Evolutionary conservation across 2,113 vertebrate species (phyloP).

Genomic region (Elephantulus edwardii): DNA sequence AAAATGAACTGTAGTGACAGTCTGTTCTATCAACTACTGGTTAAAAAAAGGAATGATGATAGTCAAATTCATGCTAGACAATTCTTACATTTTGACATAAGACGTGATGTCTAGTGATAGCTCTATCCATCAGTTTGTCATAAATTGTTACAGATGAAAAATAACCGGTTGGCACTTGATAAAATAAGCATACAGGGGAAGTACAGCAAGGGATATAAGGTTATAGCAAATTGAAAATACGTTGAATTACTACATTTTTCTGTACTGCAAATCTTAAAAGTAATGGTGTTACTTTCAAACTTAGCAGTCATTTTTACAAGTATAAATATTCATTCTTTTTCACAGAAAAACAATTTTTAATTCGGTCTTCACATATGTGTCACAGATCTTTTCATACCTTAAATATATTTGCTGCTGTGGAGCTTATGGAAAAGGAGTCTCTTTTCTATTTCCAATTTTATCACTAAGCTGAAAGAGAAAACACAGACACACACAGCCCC

Average conservation of each 20-base stretch:
- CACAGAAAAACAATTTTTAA: not conserved
- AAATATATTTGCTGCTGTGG: not conserved
- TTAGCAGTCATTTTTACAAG: not conserved
- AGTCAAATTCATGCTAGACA: not conserved
- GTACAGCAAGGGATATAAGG: not conserved
- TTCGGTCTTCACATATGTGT: not conserved
- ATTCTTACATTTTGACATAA: not conserved
- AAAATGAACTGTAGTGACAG: not conserved
- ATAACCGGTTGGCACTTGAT: not conserved
- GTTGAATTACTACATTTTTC: not conserved
- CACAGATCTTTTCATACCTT: not conserved
- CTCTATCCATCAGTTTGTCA: not conserved
- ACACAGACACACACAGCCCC: not conserved
- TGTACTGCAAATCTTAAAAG: not conserved
- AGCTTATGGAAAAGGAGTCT: not conserved
- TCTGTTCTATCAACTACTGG: not conserved
- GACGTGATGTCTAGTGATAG: not conserved
- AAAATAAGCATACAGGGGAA: not conserved
- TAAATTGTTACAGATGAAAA: not conserved
- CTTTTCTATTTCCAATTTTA: not conserved
- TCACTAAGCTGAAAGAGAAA: not conserved
- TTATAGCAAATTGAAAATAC: not conserved
- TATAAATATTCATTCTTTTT: conserved; percentile 26
- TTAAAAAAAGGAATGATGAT: not conserved
- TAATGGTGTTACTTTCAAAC: not conserved